Percentiles rank a stretch among this genome's conserved stretches.
Evolutionary conservation across 2,113 vertebrate species (phyloP).

Genomic region (Grammomys dolichurus): DNA sequence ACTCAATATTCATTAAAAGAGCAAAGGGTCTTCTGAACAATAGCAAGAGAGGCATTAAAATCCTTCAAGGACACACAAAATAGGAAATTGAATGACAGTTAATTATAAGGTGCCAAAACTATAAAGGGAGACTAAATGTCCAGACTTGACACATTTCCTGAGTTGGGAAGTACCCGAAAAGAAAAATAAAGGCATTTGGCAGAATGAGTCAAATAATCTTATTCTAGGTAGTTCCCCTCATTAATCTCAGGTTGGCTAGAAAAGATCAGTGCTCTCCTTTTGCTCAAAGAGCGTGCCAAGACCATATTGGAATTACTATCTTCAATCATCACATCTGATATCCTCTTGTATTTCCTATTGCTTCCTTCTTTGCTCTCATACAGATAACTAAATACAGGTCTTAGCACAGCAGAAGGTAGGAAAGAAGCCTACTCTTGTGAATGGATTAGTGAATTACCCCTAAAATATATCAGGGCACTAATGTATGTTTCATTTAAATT

Average conservation of each 20-base stretch:
- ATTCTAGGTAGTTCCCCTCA: fast-evolving
- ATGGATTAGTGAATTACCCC: background rate
- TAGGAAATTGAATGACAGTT: background rate
- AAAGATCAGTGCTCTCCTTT: background rate
- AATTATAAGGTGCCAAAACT: background rate
- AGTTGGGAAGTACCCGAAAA: background rate
- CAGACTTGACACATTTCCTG: background rate
- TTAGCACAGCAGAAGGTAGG: background rate
- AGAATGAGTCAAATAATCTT: background rate
- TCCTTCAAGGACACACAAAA: background rate
- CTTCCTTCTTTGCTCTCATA: background rate
- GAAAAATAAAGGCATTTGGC: background rate
- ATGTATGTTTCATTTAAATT: background rate
- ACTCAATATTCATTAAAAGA: background rate
- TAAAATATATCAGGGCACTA: background rate
- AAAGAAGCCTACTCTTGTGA: background rate
- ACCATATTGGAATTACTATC: background rate
- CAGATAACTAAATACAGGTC: background rate
- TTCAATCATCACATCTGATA: background rate
- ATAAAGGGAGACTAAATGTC: background rate
- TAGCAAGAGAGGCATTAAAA: background rate
- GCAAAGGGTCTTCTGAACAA: background rate
- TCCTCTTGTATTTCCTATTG: background rate
- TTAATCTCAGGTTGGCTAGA: background rate
- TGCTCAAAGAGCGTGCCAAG: no score